Conservation (phyloP, 2,113 vertebrate genomes). For the Seriola dumerili region DNA sequence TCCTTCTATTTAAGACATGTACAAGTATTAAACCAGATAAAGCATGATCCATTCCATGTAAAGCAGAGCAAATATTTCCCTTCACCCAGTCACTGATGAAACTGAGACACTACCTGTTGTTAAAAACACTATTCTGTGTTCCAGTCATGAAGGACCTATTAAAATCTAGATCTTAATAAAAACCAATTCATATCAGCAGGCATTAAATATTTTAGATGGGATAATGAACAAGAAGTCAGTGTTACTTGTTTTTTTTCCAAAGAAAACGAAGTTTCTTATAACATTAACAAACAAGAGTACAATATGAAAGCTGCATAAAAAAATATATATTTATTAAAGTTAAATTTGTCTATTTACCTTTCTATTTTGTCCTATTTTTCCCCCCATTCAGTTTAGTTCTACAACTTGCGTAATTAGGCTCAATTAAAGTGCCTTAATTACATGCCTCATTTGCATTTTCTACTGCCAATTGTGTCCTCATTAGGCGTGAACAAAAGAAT, state of each 20-base stretch:
- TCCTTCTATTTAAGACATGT: too few species aligned
- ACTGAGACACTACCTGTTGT: too few species aligned
- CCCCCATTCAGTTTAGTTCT: background rate
- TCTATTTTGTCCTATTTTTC: background rate
- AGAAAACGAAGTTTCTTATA: too few species aligned
- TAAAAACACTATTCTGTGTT: too few species aligned
- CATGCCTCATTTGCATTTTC: slow-evolving; percentile 25
- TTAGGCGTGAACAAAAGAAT: slow-evolving; percentile 55
- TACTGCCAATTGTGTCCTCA: slow-evolving; percentile 29
- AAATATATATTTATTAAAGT: background rate
- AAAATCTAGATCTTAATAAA: too few species aligned
- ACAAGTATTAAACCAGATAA: too few species aligned
- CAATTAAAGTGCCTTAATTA: slow-evolving; percentile 45
- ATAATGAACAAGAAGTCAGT: background rate
- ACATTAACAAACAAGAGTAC: background rate
- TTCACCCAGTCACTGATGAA: too few species aligned
- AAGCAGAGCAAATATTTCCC: too few species aligned
- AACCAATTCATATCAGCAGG: background rate
- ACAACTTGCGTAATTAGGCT: slow-evolving; percentile 25
- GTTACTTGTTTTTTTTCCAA: background rate
- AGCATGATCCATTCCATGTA: too few species aligned
- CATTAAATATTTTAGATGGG: background rate
- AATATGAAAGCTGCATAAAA: background rate
- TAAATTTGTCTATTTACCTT: background rate
- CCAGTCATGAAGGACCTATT: too few species aligned